Evolutionary conservation across 2,113 vertebrate genomes (phyloP).

Genomic region (Lepisosteus oculatus): DNA sequence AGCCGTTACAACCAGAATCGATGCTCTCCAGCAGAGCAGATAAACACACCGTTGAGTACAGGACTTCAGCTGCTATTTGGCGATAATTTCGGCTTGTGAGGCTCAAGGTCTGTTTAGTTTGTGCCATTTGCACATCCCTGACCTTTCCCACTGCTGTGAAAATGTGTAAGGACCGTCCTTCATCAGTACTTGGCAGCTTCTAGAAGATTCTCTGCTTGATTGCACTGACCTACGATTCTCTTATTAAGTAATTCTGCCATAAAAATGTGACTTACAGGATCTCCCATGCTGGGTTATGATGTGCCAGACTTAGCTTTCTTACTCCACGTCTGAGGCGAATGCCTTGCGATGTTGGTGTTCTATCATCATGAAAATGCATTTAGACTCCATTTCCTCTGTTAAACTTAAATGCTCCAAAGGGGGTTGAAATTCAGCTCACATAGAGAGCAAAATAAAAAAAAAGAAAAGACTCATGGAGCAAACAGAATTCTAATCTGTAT

Average conservation of each 20-base stretch:
- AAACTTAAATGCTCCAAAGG: constrained; percentile 55
- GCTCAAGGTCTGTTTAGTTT: constrained; percentile 10
- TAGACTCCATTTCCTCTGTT: constrained; percentile 48
- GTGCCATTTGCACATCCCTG: neutral
- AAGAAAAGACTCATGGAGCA: constrained; percentile 26
- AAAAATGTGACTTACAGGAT: constrained; percentile 58
- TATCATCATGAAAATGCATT: constrained; percentile 70
- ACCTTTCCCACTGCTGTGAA: constrained; percentile 35
- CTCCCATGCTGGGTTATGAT: constrained; percentile 62
- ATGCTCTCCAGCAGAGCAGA: constrained; percentile 2
- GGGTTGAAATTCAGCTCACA: constrained; percentile 57
- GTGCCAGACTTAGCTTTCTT: constrained; percentile 38
- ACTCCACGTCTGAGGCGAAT: constrained; percentile 52
- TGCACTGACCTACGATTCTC: constrained; percentile 58
- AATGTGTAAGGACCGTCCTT: constrained; percentile 34
- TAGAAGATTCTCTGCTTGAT: constrained; percentile 47
- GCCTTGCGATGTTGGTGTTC: constrained; percentile 48
- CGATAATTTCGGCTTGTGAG: constrained; percentile 3
- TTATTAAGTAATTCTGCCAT: constrained; percentile 50
- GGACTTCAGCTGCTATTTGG: neutral
- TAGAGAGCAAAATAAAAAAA: constrained; percentile 44
- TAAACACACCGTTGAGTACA: neutral
- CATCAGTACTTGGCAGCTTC: constrained; percentile 38
- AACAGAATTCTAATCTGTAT: neutral
- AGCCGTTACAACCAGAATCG: neutral